Evolutionary conservation across 2,888 invertebrate genomes (phyloP).

Genomic region (Dryococelus australis): DNA sequence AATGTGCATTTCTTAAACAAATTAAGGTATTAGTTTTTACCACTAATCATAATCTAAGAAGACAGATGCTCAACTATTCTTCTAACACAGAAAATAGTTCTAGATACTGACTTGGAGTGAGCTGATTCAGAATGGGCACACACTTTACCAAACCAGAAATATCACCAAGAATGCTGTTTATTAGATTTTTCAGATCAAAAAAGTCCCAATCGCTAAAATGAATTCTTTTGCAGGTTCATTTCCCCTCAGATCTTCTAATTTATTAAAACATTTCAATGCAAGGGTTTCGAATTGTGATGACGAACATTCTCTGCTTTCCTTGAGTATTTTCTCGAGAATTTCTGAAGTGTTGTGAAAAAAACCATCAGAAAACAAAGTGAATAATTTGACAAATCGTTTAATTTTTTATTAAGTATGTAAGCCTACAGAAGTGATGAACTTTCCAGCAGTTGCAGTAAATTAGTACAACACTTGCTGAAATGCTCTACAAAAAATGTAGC

Average conservation of each 20-base stretch:
- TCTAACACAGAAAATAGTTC: neutral
- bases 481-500: neutral
- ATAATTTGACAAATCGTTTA: neutral
- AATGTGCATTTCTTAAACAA: no score
- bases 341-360: neutral
- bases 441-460: neutral
- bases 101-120: neutral
- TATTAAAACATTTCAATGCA: neutral
- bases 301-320: neutral
- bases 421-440: neutral
- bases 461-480: neutral
- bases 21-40: no score
- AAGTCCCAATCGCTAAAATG: neutral
- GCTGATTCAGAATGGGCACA: no score
- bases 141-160: neutral
- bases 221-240: neutral
- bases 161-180: neutral
- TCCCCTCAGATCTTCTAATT: no score
- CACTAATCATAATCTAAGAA: no score
- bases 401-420: no score
- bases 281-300: neutral
- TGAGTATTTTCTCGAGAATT: neutral
- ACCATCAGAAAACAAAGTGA: neutral
- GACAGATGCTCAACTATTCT: no score
- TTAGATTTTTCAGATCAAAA: neutral